Base-by-base conservation (phyloP, 2,888 invertebrate species). In the Epinotia ramella region DNA sequence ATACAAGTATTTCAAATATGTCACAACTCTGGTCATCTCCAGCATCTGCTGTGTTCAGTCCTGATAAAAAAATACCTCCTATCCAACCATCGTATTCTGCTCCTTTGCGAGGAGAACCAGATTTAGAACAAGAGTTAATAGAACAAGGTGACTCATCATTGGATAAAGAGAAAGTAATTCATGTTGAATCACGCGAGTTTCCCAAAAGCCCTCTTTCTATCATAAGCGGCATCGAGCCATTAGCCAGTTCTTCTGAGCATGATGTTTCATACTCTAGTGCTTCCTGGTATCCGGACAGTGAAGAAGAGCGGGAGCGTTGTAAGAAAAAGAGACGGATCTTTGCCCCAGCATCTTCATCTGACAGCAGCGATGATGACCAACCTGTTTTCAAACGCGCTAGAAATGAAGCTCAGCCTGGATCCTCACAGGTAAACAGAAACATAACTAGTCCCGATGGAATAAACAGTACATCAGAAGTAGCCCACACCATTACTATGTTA, bases 261-360 rank as follows among this genome's bases (percentile, higher is more conserved):
- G 72, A 72, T 72, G 53, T 64, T 63, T 72, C 72, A 49, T 65
- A 72, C 53, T 64, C 72, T 62, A 72, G 72, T 65, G 72, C 33
- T 64, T 72, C 72, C n/a, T 72, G 72, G 65, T 56, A 57, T 64
- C 64, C 72, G 53, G 72, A 64, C 16, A 49, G 63, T 64, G 56
- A 72, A 53, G 28, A 72, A 49, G 62, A 72, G 20, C 28, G 59
- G 24, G 16, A 60, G 59, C 56, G 28, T 68, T 33, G 28, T 44
- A 59, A 59, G 44, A 64, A 64, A 44, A 46, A 5, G 46, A 64
- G 46, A 20, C 64, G 44, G 11, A 44, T 64, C 44, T 49, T 64
- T 64, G 20, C 16, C 20, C 59, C 59, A 60, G 44, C n/a, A 60
- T 46, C 28, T 62, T 62, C 70, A 46, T 60, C 44, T 57, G 62